These are phyloP conservation scores for Enteromius thamalakanensis DNA, from an alignment of 2,797 vertebrate genomes.

Conservation along the genomic window DNA sequence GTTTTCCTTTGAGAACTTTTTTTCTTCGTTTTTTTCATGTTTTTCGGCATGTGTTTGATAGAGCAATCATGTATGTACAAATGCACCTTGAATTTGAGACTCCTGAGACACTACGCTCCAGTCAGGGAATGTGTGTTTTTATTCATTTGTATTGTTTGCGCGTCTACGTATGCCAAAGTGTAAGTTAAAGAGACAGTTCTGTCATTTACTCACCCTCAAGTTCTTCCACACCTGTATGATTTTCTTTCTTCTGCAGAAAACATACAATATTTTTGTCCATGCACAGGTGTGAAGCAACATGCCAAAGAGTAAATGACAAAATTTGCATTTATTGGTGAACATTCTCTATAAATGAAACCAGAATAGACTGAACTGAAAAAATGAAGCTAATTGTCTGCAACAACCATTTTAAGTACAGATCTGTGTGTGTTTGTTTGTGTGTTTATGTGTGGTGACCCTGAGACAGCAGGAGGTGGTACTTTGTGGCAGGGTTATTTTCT, in stretches of 20 bases:
- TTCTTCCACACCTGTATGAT: background rate
- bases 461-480: slow-evolving; percentile 73
- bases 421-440: slow-evolving; percentile 55
- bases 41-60: slow-evolving; percentile 63
- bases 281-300: background rate
- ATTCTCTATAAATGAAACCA: background rate
- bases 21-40: slow-evolving; percentile 45
- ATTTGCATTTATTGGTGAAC: background rate
- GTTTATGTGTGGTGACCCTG: slow-evolving; percentile 71
- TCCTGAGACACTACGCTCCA: slow-evolving; percentile 73
- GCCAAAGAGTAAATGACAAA: background rate
- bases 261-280: background rate
- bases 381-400: slow-evolving; percentile 2
- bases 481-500: slow-evolving; percentile 69
- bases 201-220: background rate
- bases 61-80: slow-evolving; percentile 67
- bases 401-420: slow-evolving; percentile 28
- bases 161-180: slow-evolving; percentile 30
- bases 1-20: slow-evolving; percentile 40
- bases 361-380: background rate
- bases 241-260: background rate
- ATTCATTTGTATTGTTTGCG: slow-evolving; percentile 47
- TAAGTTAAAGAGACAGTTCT: slow-evolving; percentile 27
- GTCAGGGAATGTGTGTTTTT: slow-evolving; percentile 64
- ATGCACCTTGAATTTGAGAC: slow-evolving; percentile 73